Evolutionary conservation across 2,113 vertebrate genomes (phyloP), one percentile per base, ranked within the genome.

Genomic region (Microcebus jonahi): DNA sequence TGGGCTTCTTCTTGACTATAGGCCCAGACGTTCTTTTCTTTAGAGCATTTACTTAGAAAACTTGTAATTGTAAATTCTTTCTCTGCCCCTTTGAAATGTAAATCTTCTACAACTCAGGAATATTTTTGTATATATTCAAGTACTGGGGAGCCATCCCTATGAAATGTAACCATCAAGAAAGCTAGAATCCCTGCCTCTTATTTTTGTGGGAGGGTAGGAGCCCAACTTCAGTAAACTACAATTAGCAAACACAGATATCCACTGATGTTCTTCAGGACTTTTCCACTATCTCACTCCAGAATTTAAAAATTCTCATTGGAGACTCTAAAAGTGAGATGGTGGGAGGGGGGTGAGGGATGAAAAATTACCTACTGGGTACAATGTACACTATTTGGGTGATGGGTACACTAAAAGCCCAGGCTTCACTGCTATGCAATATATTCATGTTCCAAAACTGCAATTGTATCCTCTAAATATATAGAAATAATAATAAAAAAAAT

Each of bases 81-180:
- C 55, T 93, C 18, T 95, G 55, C 4, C 20, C 7, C 29, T 79
- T 65, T 93, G 86, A 93, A 31, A 91, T 76, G n/a, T 36, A 92
- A 81, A 76, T 90, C 13, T 93, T 95, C 73, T 76, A 34, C 23
- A 73, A 36, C 9, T 29, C 6, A 48, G 36, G 20, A 48, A 59
- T 57, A 21, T 73, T 91, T 93, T 84, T 7, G n/a, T 42, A 42
- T 42, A 42, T 42, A 42, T 42, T 83, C 48, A 77, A 59, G 45
- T 34, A 76, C 39, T 20, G 59, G 39, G 67, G 20, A 68, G 42
- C n/a, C n/a, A 50, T 77, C 15, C 4, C 45, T 94, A 81, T 82
- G 79, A 92, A 84, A 92, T 83, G 17, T 79, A 67, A 53, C 53
- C 9, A 85, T 59, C 9, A n/a, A 90, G 80, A 95, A 92, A 84